These are phyloP conservation scores for Myotis lucifugus DNA, from an alignment of 2,113 vertebrate genomes.

Conservation along the genomic window DNA sequence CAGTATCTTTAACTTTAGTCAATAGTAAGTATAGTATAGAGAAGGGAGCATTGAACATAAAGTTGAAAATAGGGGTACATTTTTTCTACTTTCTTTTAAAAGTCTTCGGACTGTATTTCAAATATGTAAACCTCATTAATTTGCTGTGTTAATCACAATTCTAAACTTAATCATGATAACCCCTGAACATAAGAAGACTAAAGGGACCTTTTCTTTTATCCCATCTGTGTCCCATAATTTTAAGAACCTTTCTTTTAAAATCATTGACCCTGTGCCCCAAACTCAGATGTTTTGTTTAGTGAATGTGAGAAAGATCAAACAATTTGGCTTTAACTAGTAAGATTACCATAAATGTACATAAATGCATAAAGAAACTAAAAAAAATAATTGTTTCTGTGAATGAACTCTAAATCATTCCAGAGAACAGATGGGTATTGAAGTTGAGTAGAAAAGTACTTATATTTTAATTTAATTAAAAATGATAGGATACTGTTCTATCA, in stretches of 20 bases:
- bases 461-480: conserved; percentile 49
- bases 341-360: conserved; percentile 59
- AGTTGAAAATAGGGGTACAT: neutral
- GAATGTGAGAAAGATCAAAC: neutral
- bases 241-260: neutral
- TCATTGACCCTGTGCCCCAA: neutral
- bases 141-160: neutral
- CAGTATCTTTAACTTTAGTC: neutral
- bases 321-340: conserved; percentile 34
- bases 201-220: neutral
- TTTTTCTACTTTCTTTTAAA: neutral
- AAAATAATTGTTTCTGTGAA: conserved; percentile 47
- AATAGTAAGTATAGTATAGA: neutral
- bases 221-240: conserved; percentile 8
- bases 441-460: conserved; percentile 54
- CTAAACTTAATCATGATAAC: conserved; percentile 9
- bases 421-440: conserved; percentile 69
- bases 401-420: conserved; percentile 57
- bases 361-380: neutral
- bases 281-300: neutral
- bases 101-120: neutral
- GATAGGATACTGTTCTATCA: neutral
- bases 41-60: neutral
- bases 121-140: neutral
- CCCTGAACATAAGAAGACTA: neutral